Evolutionary conservation across 2,113 vertebrate genomes (phyloP).

Genomic region (Hypocryptadius cinnamomeus): DNA sequence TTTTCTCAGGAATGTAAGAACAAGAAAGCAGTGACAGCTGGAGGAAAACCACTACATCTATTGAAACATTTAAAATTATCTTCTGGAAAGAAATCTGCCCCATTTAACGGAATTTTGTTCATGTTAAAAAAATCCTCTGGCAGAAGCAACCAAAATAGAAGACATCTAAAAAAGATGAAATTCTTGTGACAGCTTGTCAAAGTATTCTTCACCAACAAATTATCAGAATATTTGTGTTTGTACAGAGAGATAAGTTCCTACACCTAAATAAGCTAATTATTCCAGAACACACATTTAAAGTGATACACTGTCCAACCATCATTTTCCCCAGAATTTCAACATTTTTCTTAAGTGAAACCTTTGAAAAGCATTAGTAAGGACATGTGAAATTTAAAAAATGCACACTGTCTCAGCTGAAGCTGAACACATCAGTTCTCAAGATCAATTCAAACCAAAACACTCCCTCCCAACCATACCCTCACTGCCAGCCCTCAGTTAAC

Average conservation of each 20-base stretch:
- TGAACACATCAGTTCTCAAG: not conserved
- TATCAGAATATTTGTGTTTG: not conserved
- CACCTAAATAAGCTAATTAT: not conserved
- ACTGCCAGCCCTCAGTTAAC: accelerated
- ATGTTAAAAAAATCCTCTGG: not conserved
- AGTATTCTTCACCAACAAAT: not conserved
- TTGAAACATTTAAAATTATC: constrained; percentile 31
- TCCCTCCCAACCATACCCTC: not conserved
- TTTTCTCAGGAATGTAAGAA: constrained; percentile 26
- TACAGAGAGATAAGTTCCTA: not conserved
- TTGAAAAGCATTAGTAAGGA: not conserved
- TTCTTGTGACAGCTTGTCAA: not conserved
- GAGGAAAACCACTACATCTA: constrained; percentile 22
- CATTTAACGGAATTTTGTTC: constrained; percentile 9
- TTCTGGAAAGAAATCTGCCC: constrained; percentile 48
- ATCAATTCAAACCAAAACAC: not conserved
- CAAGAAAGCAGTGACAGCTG: constrained; percentile 42
- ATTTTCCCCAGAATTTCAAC: not conserved
- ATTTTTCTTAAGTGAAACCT: not conserved
- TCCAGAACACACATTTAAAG: not conserved
- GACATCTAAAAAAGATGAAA: not conserved
- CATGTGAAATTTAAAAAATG: not conserved
- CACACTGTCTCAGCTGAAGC: not conserved
- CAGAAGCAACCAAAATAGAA: constrained; percentile 26
- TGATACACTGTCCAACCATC: not conserved